These are phyloP conservation scores for Patella pellucida DNA, from an alignment of 2,888 invertebrate species.

Conservation along the genomic window DNA sequence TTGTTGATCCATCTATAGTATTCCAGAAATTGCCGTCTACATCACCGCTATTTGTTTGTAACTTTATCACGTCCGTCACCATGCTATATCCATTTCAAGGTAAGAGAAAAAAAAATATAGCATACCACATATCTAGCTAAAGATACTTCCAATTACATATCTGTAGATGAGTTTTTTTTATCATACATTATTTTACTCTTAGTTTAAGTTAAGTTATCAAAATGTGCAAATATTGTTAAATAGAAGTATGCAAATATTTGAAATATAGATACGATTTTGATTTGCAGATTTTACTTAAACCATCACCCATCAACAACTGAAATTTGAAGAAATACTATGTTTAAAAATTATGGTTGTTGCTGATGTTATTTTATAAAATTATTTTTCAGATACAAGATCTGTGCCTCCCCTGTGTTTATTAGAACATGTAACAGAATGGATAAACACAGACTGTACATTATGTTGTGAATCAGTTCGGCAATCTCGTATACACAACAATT, in stretches of 20 bases:
- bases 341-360: not conserved
- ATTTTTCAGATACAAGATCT: slow-evolving; percentile 47
- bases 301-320: no score
- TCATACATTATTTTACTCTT: no score
- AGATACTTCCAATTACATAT: no score
- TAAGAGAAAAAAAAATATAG: slow-evolving; percentile 31
- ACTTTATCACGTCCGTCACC: slow-evolving; percentile 87
- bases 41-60: slow-evolving; percentile 88
- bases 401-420: slow-evolving; percentile 51
- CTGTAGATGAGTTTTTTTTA: no score
- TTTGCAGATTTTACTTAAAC: no score
- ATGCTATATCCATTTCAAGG: slow-evolving; percentile 78
- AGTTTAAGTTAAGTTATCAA: no score
- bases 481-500: slow-evolving; percentile 52
- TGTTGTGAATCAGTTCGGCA: slow-evolving; percentile 63
- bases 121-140: no score
- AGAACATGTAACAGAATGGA: slow-evolving; percentile 60
- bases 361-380: not conserved
- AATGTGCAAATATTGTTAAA: no score
- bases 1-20: slow-evolving; percentile 80
- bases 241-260: no score
- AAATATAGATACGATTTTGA: no score
- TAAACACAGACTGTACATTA: slow-evolving; percentile 57
- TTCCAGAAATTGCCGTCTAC: slow-evolving; percentile 82
- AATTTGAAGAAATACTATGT: no score